Evolutionary conservation across 2,113 vertebrate genomes (phyloP).

Genomic region (Gavia stellata): DNA sequence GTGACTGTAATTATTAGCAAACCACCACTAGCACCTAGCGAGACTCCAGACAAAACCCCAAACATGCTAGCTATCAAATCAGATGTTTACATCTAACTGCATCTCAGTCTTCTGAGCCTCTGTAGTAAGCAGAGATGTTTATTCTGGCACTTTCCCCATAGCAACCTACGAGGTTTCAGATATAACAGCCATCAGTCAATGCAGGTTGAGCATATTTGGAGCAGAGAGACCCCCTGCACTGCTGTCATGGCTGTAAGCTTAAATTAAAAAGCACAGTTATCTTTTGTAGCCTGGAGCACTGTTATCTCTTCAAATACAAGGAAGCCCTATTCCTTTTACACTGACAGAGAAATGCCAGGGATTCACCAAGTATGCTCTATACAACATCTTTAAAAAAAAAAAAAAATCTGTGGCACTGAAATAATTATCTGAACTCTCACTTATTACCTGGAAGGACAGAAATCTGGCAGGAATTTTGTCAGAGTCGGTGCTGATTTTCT

Average conservation of each 20-base stretch:
- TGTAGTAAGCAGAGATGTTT: not conserved
- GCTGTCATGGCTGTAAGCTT: slow-evolving; percentile 6
- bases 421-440: not conserved
- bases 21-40: not conserved
- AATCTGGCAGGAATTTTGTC: not conserved
- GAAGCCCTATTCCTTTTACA: not conserved
- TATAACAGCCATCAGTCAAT: not conserved
- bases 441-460: not conserved
- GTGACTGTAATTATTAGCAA: not conserved
- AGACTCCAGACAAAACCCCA: not conserved
- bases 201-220: not conserved
- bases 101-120: not conserved
- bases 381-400: not conserved
- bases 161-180: not conserved
- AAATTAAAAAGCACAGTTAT: slow-evolving; percentile 1
- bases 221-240: not conserved
- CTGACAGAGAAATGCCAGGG: not conserved
- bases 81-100: not conserved
- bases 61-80: not conserved
- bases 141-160: not conserved
- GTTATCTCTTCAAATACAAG: not conserved
- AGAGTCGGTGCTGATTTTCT: not conserved
- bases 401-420: not conserved
- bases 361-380: not conserved
- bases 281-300: slow-evolving; percentile 6